These are phyloP conservation scores for Anguilla rostrata DNA, from an alignment of 2,113 vertebrate species.

Conservation along the genomic window DNA sequence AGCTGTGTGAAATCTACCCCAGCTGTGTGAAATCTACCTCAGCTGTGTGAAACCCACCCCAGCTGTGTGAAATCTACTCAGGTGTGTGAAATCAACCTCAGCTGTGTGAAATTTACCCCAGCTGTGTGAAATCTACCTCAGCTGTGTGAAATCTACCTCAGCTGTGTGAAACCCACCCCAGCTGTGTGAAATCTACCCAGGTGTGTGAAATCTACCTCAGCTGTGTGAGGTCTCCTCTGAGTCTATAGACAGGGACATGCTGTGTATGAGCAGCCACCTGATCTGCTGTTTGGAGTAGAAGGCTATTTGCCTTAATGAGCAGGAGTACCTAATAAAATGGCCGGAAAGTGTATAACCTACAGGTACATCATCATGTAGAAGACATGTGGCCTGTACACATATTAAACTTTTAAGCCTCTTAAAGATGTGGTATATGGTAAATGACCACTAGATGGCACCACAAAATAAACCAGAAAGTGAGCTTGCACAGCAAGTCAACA, in stretches of 20 bases:
- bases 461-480: not conserved
- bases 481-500: not conserved
- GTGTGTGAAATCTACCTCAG: slow-evolving; percentile 57
- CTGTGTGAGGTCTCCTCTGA: slow-evolving; percentile 99
- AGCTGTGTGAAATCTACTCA: no score
- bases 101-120: not conserved
- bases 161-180: no score
- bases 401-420: not conserved
- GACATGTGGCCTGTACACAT: not conserved
- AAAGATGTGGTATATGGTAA: not conserved
- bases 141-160: not conserved
- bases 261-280: slow-evolving; percentile 82
- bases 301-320: no score
- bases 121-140: no score
- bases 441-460: not conserved
- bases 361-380: not conserved
- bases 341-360: no score
- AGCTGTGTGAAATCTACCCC: slow-evolving; percentile 31
- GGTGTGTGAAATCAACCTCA: no score
- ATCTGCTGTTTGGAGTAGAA: no score
- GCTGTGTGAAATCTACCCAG: no score
- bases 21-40: slow-evolving; percentile 73
- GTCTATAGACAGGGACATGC: slow-evolving; percentile 98
- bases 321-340: no score
- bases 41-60: slow-evolving; percentile 82